Percentiles rank a stretch among this genome's conserved stretches.
phyloP scores from a whole-genome alignment of 2,113 vertebrate genomes.

The Pseudopodoces humilis region DNA sequence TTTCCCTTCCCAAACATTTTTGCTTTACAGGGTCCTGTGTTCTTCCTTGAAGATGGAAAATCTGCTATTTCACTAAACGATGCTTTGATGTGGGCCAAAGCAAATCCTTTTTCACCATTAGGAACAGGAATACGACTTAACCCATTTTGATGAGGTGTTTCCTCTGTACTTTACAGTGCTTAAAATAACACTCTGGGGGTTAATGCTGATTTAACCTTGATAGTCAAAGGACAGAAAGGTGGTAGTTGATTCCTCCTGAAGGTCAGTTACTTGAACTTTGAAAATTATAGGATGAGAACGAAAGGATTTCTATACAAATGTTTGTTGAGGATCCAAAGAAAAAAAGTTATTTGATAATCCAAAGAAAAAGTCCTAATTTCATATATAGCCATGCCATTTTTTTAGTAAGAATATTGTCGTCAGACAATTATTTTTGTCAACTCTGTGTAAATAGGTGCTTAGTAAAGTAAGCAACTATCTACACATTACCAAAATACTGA shows the following conservation, averaged over 20 bases:
- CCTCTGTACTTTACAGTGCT: background rate
- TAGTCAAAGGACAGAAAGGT: background rate
- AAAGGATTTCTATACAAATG: slow-evolving; percentile 26
- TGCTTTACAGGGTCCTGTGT: slow-evolving; percentile 86
- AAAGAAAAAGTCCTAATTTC: slow-evolving; percentile 54
- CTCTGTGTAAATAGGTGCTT: background rate
- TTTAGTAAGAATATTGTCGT: background rate
- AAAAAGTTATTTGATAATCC: slow-evolving; percentile 44
- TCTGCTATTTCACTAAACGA: slow-evolving; percentile 93
- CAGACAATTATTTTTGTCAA: background rate
- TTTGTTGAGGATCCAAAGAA: slow-evolving; percentile 65
- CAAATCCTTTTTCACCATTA: slow-evolving; percentile 96
- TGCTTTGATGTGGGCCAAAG: slow-evolving; percentile 98
- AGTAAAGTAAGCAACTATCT: background rate
- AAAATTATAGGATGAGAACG: slow-evolving; percentile 37
- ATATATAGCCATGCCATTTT: background rate
- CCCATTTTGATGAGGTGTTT: slow-evolving; percentile 84
- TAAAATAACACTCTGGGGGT: background rate
- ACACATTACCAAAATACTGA: background rate
- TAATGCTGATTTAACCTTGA: slow-evolving; percentile 29
- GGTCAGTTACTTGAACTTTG: slow-evolving; percentile 1
- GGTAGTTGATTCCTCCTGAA: slow-evolving; percentile 9
- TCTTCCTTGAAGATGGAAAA: slow-evolving; percentile 94
- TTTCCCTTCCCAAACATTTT: background rate
- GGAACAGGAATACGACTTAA: slow-evolving; percentile 94